Base-by-base conservation (phyloP, 2,113 vertebrate species). In the Camelus dromedarius region DNA sequence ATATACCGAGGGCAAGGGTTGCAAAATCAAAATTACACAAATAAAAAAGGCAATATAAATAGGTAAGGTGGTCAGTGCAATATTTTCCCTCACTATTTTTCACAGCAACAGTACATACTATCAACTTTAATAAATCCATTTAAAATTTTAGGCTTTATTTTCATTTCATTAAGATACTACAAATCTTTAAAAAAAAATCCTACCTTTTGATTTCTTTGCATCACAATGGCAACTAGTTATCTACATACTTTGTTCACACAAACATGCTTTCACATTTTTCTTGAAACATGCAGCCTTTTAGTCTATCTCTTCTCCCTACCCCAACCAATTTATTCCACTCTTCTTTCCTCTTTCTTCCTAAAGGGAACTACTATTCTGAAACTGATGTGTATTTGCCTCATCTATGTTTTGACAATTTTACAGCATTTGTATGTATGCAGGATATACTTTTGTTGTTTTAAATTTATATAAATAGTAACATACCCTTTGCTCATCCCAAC, bases 381-480 rank as follows among this genome's bases (percentile, higher is more conserved):
- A 86, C 24, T 89, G 38, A 22, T 83, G 50, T 87, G 54, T 46
- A 80, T 89, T 89, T 52, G 11, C 70, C 35, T 22, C 66, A 75
- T 24, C 28, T 91, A 69, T 35, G 35, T 79, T 82, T 96, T 86
- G n/a, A 54, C 42, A 69, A 77, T 86, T 90, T 95, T 90, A 93
- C 15, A 92, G 30, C 18, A 92, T 80, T 92, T 93, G 20, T 48
- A 64, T 11, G 8, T 81, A 89, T 3, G 28, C 38, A 82, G 20
- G 16, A 80, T 52, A 77, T 64, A 88, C 24, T 88, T 84, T 72
- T 64, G 12, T 79, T 64, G 19, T 48, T 92, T 75, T 70, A 95
- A 64, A 87, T 83, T 91, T 58, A 72, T 14, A 46, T 84, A 89
- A 95, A 70, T 75, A 77, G 64, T 52, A 93, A 77, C 26, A 62